These are phyloP conservation scores for Ditylenchus weischeri DNA, from an alignment of 2,888 invertebrate genomes.

Conservation along the genomic window DNA sequence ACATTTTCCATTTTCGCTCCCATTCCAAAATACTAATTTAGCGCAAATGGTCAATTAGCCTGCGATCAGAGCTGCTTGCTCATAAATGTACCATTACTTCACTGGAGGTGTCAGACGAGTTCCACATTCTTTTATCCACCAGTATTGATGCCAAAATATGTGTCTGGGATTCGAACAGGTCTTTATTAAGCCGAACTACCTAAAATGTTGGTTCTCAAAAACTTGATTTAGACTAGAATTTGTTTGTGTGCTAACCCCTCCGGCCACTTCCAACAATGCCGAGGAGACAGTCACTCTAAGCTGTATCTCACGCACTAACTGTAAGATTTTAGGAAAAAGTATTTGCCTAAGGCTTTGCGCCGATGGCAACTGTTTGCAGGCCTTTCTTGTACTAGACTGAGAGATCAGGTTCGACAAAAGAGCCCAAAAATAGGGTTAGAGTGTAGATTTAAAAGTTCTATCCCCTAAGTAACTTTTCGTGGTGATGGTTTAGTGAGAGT, in stretches of 20 bases:
- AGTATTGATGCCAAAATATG: constrained; percentile 72
- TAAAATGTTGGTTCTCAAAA: not conserved
- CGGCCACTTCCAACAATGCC: constrained; percentile 8
- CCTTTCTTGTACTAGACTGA: too few relatives aligned
- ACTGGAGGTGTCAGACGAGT: constrained; percentile 71
- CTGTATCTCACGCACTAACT: constrained; percentile 35
- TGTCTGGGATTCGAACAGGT: constrained; percentile 79
- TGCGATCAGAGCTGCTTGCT: constrained; percentile 65
- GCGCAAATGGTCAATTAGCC: constrained; percentile 32
- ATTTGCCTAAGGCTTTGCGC: too few relatives aligned
- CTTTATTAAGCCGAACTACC: constrained; percentile 4
- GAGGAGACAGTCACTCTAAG: constrained; percentile 35
- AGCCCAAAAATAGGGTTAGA: too few relatives aligned
- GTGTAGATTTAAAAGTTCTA: too few relatives aligned
- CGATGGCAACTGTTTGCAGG: too few relatives aligned
- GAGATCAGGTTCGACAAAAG: too few relatives aligned
- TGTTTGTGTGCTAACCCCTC: constrained; percentile 31
- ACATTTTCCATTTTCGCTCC: constrained; percentile 11
- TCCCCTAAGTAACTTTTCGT: too few relatives aligned
- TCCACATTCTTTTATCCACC: constrained; percentile 74
- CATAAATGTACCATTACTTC: constrained; percentile 71
- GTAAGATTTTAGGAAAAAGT: not conserved
- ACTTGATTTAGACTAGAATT: constrained; percentile 30
- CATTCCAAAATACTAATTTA: constrained; percentile 16
- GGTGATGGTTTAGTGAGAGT: too few relatives aligned